Base-by-base conservation (phyloP, 1,140 invertebrate species). In the Drosophila guanche region DNA sequence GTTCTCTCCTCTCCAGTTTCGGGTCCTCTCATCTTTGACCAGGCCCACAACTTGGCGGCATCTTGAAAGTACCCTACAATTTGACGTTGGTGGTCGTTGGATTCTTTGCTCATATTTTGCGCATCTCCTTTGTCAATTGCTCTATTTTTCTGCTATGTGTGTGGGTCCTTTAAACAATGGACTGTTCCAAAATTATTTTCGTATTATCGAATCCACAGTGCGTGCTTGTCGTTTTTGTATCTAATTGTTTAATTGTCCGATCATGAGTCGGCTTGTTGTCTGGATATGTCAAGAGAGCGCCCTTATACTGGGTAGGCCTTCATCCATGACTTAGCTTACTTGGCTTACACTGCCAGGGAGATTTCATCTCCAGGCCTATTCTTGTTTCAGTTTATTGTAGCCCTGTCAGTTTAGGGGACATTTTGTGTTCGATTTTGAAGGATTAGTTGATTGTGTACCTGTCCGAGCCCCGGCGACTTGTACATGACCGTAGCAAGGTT, bases 231-330 rank as follows among this genome's bases (percentile, higher is more conserved):
- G 79, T 67, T 59, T 76, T 89, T 84, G 86, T 84, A 54, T 76
- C 43, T 90, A 90, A 90, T 90, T 90, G 81, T 90, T 80, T 86
- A 79, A 88, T 88, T 88, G 84, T 88, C 75, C 79, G 63, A 51
- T 79, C 83, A 89, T 76, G 45, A 75, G 69, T 58, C 66, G 58
- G 45, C 53, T 67, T 62, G 47, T 74, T 75, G 77, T 66, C 46
- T 73, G 53, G 52, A 29, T 27, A 70, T 40, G 42, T 50, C 59
- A 58, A 16, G 33, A 25, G 41, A 71, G 68, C 60, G 61, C 62
- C 57, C 57, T 68, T 20, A 27, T 50, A 61, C 70, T 61, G 56
- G 23, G 10, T 23, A 7, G 22, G n/a, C 3, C 41, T 56, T 8
- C 22, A 40, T 33, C 8, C 53, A 7, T 16, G 12, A 8, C 4